phyloP scores from a whole-genome alignment of 1,140 invertebrate species.

The Ruditapes philippinarum region DNA sequence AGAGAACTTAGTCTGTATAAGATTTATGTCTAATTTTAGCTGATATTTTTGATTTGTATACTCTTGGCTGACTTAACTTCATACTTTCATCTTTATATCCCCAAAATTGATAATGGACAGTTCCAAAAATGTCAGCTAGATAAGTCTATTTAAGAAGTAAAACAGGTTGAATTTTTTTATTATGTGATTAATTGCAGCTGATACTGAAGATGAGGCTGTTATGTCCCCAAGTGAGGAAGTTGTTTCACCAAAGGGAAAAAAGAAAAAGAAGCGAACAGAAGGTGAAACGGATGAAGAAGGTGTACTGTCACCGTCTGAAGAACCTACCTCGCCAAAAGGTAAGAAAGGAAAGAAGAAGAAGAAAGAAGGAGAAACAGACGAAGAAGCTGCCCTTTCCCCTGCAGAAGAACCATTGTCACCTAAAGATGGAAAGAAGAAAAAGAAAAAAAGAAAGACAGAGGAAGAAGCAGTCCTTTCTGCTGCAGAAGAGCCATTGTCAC shows the following conservation, averaged over 20 bases:
- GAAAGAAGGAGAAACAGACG: conserved; percentile 52
- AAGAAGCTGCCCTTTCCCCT: conserved; percentile 48
- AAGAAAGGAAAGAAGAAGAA: conserved; percentile 75
- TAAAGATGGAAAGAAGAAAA: conserved; percentile 59
- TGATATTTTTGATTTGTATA: too few relatives aligned
- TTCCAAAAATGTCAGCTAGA: too few relatives aligned
- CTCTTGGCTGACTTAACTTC: too few relatives aligned
- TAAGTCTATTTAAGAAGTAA: too few relatives aligned
- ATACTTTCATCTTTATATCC: too few relatives aligned
- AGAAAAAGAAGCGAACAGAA: conserved; percentile 69
- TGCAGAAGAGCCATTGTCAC: conserved; percentile 56
- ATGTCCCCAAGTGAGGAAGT: conserved; percentile 64
- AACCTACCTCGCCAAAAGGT: conserved; percentile 56
- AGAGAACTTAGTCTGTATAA: too few relatives aligned
- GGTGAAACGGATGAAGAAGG: conserved; percentile 69
- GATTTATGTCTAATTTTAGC: too few relatives aligned
- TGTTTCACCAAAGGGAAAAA: conserved; percentile 70
- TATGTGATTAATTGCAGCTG: too few relatives aligned
- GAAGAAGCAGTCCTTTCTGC: conserved; percentile 51
- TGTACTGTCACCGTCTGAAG: conserved; percentile 35
- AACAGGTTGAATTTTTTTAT: too few relatives aligned
- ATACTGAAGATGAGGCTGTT: conserved; percentile 65
- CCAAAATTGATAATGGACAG: too few relatives aligned
- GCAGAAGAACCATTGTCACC: conserved; percentile 57
- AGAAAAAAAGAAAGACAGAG: conserved; percentile 50